A percentile compares a stretch with the other conserved stretches of the same genome.
Conservation (phyloP, 2,113 vertebrate genomes). For the Eleginops maclovinus region DNA sequence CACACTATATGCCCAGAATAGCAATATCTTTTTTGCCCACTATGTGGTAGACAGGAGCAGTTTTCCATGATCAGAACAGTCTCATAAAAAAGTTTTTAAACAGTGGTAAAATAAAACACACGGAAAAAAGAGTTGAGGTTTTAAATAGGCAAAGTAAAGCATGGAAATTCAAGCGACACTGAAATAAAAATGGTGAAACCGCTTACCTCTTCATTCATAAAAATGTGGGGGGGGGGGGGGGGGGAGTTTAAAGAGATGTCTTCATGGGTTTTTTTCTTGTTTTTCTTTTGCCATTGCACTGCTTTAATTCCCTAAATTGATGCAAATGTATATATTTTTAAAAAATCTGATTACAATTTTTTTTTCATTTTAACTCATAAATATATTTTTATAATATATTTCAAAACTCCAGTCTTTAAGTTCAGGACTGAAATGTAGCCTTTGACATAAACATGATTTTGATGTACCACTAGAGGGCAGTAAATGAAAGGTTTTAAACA, state of each 20-base stretch:
- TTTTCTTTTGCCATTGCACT: background rate
- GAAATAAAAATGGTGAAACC: background rate
- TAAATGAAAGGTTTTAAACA: constrained; percentile 12
- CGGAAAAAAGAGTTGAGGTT: background rate
- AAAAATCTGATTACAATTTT: no score
- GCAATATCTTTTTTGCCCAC: constrained; percentile 26
- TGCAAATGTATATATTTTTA: no score
- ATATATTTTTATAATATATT: background rate
- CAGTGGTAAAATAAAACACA: no score
- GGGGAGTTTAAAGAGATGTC: background rate
- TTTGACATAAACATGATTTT: background rate
- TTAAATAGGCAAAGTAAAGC: background rate
- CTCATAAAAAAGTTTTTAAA: background rate
- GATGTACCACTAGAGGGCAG: constrained; percentile 51
- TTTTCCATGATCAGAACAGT: background rate
- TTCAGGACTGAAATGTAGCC: background rate
- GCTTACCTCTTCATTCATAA: background rate
- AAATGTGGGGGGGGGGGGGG: background rate
- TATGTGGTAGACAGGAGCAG: constrained; percentile 37
- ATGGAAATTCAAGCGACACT: background rate
- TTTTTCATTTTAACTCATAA: no score
- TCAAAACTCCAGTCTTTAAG: background rate
- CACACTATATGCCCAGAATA: background rate
- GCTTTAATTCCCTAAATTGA: no score
- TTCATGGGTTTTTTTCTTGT: background rate